Evolutionary conservation across 2,113 vertebrate species (phyloP).

Genomic region (Lamprologus speciosus): DNA sequence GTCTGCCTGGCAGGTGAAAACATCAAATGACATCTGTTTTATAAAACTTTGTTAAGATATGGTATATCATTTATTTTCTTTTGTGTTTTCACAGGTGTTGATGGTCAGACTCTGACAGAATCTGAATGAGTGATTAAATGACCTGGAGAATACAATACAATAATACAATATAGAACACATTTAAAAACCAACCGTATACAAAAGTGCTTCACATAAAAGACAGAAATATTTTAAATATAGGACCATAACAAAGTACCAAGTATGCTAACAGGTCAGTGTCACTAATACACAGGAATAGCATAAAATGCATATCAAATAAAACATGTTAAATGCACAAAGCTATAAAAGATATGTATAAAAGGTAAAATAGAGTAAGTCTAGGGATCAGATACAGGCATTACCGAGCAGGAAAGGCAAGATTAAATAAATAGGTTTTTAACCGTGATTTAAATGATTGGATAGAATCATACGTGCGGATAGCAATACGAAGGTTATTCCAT

Average conservation of each 20-base stretch:
- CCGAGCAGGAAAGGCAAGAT: no score
- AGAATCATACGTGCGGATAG: accelerated
- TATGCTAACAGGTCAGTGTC: not conserved
- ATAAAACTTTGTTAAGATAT: accelerated
- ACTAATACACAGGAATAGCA: not conserved
- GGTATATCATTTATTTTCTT: accelerated
- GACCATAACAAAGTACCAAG: not conserved
- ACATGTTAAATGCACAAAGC: accelerated
- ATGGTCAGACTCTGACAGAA: not conserved
- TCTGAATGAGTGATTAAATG: not conserved
- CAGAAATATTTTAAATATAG: not conserved
- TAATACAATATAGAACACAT: not conserved
- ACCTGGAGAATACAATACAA: not conserved
- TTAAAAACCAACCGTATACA: not conserved
- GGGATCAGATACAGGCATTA: not conserved
- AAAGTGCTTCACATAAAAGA: not conserved
- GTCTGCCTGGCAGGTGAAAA: not conserved
- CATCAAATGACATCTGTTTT: not conserved
- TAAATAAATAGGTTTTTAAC: no score
- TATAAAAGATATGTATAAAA: not conserved
- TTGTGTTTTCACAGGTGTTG: not conserved
- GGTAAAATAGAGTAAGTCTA: no score
- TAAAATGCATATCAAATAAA: not conserved
- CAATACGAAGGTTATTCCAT: accelerated
- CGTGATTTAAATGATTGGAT: no score